Evolutionary conservation across 2,797 vertebrate species (phyloP).

Genomic region (Acridotheres tristis): DNA sequence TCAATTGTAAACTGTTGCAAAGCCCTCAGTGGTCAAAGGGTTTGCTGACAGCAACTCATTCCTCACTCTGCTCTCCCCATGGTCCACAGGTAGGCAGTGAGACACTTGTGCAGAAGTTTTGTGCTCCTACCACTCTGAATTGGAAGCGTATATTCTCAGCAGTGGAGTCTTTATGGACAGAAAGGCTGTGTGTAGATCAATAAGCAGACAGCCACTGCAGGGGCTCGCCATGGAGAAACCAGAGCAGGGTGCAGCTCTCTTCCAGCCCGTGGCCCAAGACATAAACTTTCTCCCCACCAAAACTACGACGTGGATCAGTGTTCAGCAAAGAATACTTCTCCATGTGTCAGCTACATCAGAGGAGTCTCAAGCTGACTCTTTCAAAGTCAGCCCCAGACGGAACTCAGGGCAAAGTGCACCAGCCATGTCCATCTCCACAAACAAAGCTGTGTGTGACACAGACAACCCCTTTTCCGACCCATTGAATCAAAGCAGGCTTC

Average conservation of each 20-base stretch:
- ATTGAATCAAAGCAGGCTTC: neutral
- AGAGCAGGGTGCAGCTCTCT: neutral
- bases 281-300: neutral
- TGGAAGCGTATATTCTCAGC: fast-evolving
- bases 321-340: neutral
- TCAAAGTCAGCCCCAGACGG: neutral
- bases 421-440: fast-evolving
- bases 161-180: fast-evolving
- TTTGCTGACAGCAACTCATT: neutral
- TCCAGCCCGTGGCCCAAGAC: fast-evolving
- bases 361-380: neutral
- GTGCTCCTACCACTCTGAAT: neutral
- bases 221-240: fast-evolving
- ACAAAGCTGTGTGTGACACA: fast-evolving
- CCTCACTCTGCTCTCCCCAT: neutral
- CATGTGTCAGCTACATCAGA: neutral
- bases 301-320: fast-evolving
- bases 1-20: neutral
- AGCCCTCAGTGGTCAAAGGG: neutral
- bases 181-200: neutral
- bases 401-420: neutral
- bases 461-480: fast-evolving
- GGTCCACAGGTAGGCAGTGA: fast-evolving
- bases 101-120: fast-evolving
- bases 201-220: neutral